These are phyloP conservation scores for Dolichallabes microphthalmus DNA, from an alignment of 2,113 vertebrate genomes.

Conservation along the genomic window DNA sequence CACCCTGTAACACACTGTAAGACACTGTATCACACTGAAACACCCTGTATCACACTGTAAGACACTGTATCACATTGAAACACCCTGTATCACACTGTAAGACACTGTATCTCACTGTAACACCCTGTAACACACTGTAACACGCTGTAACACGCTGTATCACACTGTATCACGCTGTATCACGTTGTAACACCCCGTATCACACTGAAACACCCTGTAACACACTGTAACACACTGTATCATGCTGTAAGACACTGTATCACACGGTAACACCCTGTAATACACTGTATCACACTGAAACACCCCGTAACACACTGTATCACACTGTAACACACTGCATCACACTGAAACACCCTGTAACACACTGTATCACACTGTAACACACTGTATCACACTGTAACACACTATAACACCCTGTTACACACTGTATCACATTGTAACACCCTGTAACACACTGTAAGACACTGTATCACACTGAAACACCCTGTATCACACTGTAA, in stretches of 20 bases:
- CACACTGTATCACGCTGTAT: neutral
- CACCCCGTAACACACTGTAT: too few relatives aligned
- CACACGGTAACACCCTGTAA: too few relatives aligned
- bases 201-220: neutral
- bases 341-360: neutral
- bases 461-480: neutral
- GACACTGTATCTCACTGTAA: neutral
- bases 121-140: neutral
- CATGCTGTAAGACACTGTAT: too few relatives aligned
- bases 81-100: neutral
- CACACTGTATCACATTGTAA: neutral
- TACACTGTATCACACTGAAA: too few relatives aligned
- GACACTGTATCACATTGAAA: neutral
- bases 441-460: neutral
- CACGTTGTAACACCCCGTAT: neutral
- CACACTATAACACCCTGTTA: neutral
- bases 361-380: neutral
- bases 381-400: neutral
- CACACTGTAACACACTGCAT: too few relatives aligned
- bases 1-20: neutral
- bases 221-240: neutral
- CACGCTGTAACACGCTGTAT: neutral
- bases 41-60: neutral
- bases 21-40: neutral
- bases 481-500: neutral